Evolutionary conservation across 2,888 invertebrate species (phyloP), one percentile per base, ranked within the genome.

Genomic region (Lepidonotus clava): DNA sequence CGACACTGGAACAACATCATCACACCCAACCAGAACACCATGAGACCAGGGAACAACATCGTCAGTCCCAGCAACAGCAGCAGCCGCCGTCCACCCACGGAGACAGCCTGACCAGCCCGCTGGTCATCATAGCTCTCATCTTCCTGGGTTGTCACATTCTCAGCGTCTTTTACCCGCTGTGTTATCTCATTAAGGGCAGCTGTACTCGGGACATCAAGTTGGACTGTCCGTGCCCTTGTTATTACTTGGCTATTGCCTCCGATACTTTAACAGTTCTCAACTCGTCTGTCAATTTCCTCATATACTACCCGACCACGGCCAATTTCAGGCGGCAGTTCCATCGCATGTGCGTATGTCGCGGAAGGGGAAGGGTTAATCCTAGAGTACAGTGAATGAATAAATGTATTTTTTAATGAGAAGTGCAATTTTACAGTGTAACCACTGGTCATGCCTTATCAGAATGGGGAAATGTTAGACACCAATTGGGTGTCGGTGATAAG

Each of bases 81-180:
- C 76, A 76, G 5, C 76, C 21, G 21, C 36, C 21, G 1, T 36
- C 76, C 1, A 11, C 21, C 38, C 34, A 38, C 21, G 4, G 1
- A 21, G 76, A 76, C 24, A 76, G 38, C 36, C 76, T 76, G 34
- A 76, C 76, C 21, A 76, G 14, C 21, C 38, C 76, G 2, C 38
- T 76, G 18, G 4, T 76, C 6, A 40, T 36, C 38, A 76, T 76
- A 18, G 76, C 76, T 38, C 38, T 76, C 36, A 76, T 40, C n/a
- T 76, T 76, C 38, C 36, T 76, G 1, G 1, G 34, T 2, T 76
- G 76, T 34, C 76, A 76, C n/a, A 76, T 76, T 14, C 0, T 38
- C 14, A 76, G 76, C 28, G 76, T 76, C n/a, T 76, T 76, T 38
- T 76, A 76, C 76, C 76, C 76, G 24, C 38, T 76, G n/a, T 76